Base-by-base conservation (phyloP, 2,113 vertebrate genomes). In the Melanerpes formicivorus region DNA sequence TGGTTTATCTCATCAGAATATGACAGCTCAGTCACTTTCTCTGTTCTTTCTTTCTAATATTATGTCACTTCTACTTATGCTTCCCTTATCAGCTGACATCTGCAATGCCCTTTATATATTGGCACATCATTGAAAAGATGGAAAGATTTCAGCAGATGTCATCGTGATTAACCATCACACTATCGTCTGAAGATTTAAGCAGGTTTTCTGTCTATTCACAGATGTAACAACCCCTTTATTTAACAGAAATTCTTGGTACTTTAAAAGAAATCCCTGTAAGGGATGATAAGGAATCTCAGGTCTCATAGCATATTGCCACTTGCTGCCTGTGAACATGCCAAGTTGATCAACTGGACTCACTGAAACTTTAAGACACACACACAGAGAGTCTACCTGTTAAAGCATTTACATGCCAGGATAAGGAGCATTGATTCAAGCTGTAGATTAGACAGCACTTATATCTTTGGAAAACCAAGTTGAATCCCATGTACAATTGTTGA, bases 161-260 rank as follows among this genome's bases (percentile, higher is more conserved):
- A 30, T 59, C 89, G 81, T 88, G 87, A 83, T 92, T 91, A 84
- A 40, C 58, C 40, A n/a, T 78, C 87, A 82, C 54, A 67, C 17
- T 18, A 70, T 54, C 67, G 48, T 63, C 71, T 84, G 80, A 70
- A 93, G 80, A 10, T 1, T 6, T 17, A 90, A 80, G 30, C 10
- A 27, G 29, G 50, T 70, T 60, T 81, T 72, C 67, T 80, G 44
- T 48, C 80, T 83, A 29, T 60, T 87, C 70, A 76, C 18, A 70
- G 32, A 7, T 30, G 18, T 50, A 72, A 71, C 29, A 60, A 52
- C 18, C 19, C 56, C 21, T 85, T 88, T 81, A 69, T 77, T 80
- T 69, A 80, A 42, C 30, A 48, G 14, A 2, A 14, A 6, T 65
- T 87, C 29, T 62, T 50, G 17, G 6, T 85, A 48, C 62, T 75